These are phyloP conservation scores for Teinopalpus imperialis DNA, from an alignment of 2,888 invertebrate genomes.

Conservation along the genomic window DNA sequence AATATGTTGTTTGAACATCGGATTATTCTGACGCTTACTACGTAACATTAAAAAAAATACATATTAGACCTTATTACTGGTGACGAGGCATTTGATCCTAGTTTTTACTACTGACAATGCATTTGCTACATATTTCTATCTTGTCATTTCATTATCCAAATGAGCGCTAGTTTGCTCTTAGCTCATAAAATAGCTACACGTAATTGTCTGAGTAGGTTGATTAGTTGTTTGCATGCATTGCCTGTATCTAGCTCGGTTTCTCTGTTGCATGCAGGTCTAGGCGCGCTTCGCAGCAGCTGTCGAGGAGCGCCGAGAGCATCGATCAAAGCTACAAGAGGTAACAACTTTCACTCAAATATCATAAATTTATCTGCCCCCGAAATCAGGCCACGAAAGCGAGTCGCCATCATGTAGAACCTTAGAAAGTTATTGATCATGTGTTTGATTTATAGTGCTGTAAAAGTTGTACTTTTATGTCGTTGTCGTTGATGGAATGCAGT, in stretches of 20 bases:
- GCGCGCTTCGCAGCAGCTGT: constrained; percentile 92
- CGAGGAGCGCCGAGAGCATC: constrained; percentile 85
- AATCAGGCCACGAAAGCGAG: constrained; percentile 1
- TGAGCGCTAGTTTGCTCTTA: too few species aligned
- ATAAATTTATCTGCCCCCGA: constrained; percentile 9
- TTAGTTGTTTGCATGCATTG: constrained; percentile 66
- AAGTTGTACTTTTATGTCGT: neutral
- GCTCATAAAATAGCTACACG: too few species aligned
- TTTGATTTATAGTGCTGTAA: constrained; percentile 10
- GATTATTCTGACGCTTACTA: too few species aligned
- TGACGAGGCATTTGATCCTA: too few species aligned
- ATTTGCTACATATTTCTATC: too few species aligned
- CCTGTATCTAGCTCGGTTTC: constrained; percentile 75
- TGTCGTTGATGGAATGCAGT: too few species aligned
- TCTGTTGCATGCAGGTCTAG: constrained; percentile 89
- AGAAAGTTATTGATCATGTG: constrained; percentile 12
- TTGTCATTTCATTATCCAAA: too few species aligned
- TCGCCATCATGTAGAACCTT: constrained; percentile 5
- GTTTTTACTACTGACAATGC: too few species aligned
- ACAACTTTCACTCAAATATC: constrained; percentile 32
- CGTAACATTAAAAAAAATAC: too few species aligned
- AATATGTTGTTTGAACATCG: too few species aligned
- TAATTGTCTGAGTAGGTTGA: constrained; percentile 46
- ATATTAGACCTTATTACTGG: too few species aligned
- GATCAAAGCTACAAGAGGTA: constrained; percentile 83